Base-by-base conservation (phyloP, 2,797 vertebrate genomes). In the Enteromius mattozi region DNA sequence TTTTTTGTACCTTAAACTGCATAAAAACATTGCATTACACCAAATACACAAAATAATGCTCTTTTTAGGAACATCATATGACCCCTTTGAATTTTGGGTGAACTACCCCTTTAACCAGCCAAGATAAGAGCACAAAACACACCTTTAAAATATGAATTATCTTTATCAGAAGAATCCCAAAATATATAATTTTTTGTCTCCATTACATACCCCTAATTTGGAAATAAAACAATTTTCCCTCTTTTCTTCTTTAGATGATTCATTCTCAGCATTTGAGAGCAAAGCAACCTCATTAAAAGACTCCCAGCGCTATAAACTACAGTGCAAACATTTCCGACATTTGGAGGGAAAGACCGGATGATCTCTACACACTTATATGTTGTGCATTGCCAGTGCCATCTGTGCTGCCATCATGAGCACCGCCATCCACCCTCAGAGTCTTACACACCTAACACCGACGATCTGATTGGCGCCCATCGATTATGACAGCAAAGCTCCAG, bases 351-450 rank as follows among this genome's bases (percentile, higher is more conserved):
- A 80, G 72, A 81, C 17, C 59, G 37, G 13, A 10, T 70, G 78
- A 88, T 87, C 88, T 86, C 82, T 81, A 65, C 72, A 84, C 88
- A 86, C 78, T 78, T 84, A 40, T 33, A 75, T 74, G 74, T 83
- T 51, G 54, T 61, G 71, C 83, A 6, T 76, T 78, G 83, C 65
- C 71, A 77, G 83, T 78, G 80, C 87, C 88, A 88, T 88, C 88
- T 88, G 88, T 83, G 86, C 87, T 83, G 88, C 83, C 78, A 82
- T 72, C 35, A 85, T 54, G 63, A 70, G 37, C 27, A 5, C 59
- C 42, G 30, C 69, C 78, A 87, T 68, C 71, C 76, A 47, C 78
- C 42, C 80, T 84, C 68, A 40, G 71, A 81, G 54, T 27, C 82
- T 69, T 61, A 80, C 83, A 76, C 49, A 54, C 16, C 21, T 33